Evolutionary conservation across 2,113 vertebrate species (phyloP).

Genomic region (Apodemus sylvaticus): DNA sequence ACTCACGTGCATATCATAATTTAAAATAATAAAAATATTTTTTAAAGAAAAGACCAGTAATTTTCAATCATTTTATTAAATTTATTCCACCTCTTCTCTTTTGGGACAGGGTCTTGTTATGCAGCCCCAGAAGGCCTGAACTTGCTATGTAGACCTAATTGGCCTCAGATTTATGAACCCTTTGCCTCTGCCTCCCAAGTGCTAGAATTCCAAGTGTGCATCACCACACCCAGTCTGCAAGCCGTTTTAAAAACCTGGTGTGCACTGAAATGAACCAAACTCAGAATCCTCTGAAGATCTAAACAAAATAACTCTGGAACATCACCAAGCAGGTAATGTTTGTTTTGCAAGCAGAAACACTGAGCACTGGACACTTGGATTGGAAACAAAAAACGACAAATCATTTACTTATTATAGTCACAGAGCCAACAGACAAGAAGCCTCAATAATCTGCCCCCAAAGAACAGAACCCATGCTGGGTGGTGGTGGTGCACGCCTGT

Average conservation of each 20-base stretch:
- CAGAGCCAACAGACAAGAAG: not conserved
- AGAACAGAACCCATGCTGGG: not conserved
- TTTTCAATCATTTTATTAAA: not conserved
- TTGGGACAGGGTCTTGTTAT: not conserved
- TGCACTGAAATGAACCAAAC: not conserved
- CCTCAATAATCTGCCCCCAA: not conserved
- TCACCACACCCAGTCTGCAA: not conserved
- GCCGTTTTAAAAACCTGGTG: not conserved
- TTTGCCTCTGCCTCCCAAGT: not conserved
- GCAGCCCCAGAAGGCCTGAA: not conserved
- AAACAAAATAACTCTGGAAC: not conserved
- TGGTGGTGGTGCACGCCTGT: no score
- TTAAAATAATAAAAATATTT: not conserved
- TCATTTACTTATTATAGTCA: not conserved
- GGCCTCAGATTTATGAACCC: not conserved
- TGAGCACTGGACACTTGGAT: not conserved
- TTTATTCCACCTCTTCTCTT: not conserved
- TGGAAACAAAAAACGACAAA: constrained; percentile 18
- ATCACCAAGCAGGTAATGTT: not conserved
- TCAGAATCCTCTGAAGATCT: not conserved
- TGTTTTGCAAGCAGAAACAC: constrained; percentile 25
- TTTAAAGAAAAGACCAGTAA: not conserved
- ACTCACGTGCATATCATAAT: not conserved
- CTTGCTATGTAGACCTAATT: not conserved
- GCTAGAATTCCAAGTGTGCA: not conserved